phyloP scores from a whole-genome alignment of 2,113 vertebrate genomes.

The Pleuronectes platessa region DNA sequence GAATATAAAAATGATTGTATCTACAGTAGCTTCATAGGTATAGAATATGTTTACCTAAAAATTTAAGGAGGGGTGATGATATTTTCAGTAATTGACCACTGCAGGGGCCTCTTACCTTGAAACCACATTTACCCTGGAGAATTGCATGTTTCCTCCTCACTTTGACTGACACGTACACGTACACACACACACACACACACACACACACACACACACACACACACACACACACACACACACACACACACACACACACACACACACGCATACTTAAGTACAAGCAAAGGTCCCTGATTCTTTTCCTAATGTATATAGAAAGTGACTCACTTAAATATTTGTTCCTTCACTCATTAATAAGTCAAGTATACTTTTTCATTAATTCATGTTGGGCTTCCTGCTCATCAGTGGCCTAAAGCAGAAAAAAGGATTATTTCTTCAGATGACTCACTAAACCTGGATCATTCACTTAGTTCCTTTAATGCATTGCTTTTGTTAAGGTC shows the following conservation, averaged over 20 bases:
- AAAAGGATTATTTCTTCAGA: not conserved
- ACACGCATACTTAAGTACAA: not conserved
- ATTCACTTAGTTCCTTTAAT: not conserved
- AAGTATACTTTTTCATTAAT: too few species aligned
- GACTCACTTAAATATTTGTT: not conserved
- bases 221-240: not conserved
- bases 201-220: not conserved
- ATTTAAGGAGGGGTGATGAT: too few species aligned
- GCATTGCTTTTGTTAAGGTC: not conserved
- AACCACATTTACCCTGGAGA: not conserved
- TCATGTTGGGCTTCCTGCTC: too few species aligned
- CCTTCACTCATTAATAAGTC: not conserved
- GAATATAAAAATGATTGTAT: too few species aligned
- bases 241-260: not conserved
- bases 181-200: not conserved
- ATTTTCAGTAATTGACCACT: too few species aligned
- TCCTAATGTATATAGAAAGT: not conserved
- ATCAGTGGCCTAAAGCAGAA: not conserved
- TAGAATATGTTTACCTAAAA: too few species aligned
- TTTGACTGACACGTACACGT: not conserved
- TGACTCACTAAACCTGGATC: not conserved
- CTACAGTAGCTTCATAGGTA: too few species aligned
- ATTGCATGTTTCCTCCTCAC: not conserved
- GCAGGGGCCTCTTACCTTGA: too few species aligned
- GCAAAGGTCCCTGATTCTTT: not conserved